Evolutionary conservation across 2,888 invertebrate species (phyloP).

Genomic region (Litoditis marina): DNA sequence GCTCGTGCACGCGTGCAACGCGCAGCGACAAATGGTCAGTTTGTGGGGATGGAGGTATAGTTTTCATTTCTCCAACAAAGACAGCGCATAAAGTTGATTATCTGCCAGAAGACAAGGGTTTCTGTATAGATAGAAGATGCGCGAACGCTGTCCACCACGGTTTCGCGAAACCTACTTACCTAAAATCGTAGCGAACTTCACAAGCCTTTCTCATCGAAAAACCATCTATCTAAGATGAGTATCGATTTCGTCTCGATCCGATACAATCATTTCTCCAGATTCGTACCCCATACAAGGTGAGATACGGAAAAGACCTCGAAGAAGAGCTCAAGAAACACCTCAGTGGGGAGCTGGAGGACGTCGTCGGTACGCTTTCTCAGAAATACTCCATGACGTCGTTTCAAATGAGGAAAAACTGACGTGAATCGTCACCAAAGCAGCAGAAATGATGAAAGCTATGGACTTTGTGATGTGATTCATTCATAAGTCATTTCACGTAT

Average conservation of each 20-base stretch:
- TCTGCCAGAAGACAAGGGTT: not conserved
- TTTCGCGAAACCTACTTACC: not conserved
- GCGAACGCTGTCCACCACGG: not conserved
- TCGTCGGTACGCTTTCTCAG: conserved; percentile 15
- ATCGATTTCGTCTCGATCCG: not conserved
- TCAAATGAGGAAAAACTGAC: too few species aligned
- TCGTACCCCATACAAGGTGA: conserved; percentile 44
- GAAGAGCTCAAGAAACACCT: conserved; percentile 42
- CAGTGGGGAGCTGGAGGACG: conserved; percentile 40
- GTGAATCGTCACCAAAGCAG: too few species aligned
- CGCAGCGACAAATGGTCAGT: conserved; percentile 44
- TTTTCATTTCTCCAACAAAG: not conserved
- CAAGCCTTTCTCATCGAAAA: not conserved
- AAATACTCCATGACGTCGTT: too few species aligned
- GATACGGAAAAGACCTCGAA: conserved; percentile 46
- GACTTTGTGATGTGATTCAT: too few species aligned
- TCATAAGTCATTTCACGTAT: too few species aligned
- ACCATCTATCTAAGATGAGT: not conserved
- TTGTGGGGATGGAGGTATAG: not conserved
- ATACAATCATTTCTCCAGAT: conserved; percentile 25
- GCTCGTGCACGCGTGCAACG: conserved; percentile 28
- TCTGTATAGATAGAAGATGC: not conserved
- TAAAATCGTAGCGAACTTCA: too few species aligned
- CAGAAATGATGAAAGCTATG: too few species aligned
- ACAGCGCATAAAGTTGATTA: not conserved